Evolutionary conservation across 2,888 invertebrate genomes (phyloP), one percentile per base, ranked within the genome.

Genomic region (Copidosoma aretas): DNA sequence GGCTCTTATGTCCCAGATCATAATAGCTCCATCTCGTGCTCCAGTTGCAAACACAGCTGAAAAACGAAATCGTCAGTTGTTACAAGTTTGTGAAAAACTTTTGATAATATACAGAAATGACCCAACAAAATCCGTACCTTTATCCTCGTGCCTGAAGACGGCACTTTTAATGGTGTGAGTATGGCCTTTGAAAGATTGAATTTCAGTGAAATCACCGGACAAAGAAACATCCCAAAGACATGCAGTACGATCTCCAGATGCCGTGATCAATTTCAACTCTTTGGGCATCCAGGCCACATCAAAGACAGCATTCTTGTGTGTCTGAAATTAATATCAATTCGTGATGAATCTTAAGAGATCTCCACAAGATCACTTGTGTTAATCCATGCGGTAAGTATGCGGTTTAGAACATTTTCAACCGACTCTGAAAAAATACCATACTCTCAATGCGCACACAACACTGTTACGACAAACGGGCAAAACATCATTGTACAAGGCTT

Each of bases 231-330:
- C 92, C 91, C 94, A 95, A 19, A 96, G 85, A 67, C 89, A 87
- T 0, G 93, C 91, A 0, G 91, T 91, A 80, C 94, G 93, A 83
- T 96, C 96, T 1, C 91, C 92, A 56, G 95, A 93, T 0, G 91
- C 95, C 5, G 94, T 95, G 1, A 95, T 89, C 68, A 96, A 86
- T 77, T 90, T 91, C 87, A 89, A 88, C 77, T 91, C 87, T 0
- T 88, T 87, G 0, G 91, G 91, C 85, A 91, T 90, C 96, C 96
- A 97, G 0, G 92, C 91, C 63, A 96, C 81, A 82, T 96, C 95
- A 81, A 95, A 96, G 43, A 96, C 91, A 0, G 95, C 95, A 86
- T 96, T 95, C 77, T 88, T 89, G 83, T 96, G 96, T 69, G 87
- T 87, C 76, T 85, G 77, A 73, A 70, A 75, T 17, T 25, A 19